These are phyloP conservation scores for Drosophila limbata DNA, from an alignment of 2,888 invertebrate genomes.

Conservation along the genomic window DNA sequence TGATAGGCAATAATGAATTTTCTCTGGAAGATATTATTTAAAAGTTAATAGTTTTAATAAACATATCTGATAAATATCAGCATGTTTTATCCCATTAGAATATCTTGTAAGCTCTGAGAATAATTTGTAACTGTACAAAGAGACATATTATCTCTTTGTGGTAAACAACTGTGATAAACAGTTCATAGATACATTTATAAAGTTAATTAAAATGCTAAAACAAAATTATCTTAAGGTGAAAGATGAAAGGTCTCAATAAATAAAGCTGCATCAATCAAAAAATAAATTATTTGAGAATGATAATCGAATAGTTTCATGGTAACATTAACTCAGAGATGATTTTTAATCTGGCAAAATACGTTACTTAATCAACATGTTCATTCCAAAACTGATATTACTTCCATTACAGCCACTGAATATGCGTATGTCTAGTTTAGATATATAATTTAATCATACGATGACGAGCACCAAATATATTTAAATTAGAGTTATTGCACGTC, in stretches of 20 bases:
- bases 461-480: slow-evolving; percentile 33
- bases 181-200: no score
- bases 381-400: neutral
- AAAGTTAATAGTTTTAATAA: neutral
- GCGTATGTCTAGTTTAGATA: slow-evolving; percentile 42
- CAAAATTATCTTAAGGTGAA: no score
- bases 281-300: neutral
- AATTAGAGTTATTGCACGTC: slow-evolving; percentile 40
- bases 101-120: neutral
- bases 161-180: no score
- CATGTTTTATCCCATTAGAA: neutral
- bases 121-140: no score
- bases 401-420: slow-evolving; percentile 2
- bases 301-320: neutral
- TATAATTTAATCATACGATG: slow-evolving; percentile 28
- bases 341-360: neutral
- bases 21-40: neutral
- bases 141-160: no score
- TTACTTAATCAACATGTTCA: neutral
- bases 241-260: neutral
- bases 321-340: neutral
- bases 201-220: neutral
- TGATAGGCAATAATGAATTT: neutral
- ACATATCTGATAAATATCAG: neutral
- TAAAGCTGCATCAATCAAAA: no score